Percentiles rank a stretch among this genome's conserved stretches.
Conservation (phyloP, 2,113 vertebrate species). For the Silurus asotus region DNA sequence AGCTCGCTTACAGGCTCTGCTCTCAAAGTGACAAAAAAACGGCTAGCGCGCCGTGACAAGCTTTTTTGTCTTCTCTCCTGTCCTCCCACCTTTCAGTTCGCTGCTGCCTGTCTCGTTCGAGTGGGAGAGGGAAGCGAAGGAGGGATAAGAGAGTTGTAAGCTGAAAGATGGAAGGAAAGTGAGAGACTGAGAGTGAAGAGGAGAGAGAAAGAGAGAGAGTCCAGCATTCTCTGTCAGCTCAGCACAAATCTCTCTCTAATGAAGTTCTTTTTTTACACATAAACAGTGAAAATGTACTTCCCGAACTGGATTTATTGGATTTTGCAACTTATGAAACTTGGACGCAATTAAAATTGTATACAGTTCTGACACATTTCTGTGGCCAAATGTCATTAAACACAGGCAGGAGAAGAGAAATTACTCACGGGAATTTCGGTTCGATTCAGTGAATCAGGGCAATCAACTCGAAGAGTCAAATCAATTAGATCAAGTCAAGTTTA, state of each 20-base stretch:
- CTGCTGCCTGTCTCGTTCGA: conserved; percentile 36
- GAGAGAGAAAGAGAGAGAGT: conserved; percentile 29
- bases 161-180: conserved; percentile 11
- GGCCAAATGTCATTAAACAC: not conserved
- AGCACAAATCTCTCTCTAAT: conserved; percentile 54
- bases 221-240: conserved; percentile 59
- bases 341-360: not conserved
- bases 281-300: not conserved
- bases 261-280: conserved; percentile 51
- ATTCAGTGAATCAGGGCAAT: not conserved
- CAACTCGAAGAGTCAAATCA: not conserved
- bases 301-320: not conserved
- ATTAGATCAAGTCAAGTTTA: not conserved
- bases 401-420: not conserved
- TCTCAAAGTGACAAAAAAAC: conserved; percentile 68
- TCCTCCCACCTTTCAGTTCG: conserved; percentile 46
- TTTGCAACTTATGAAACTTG: not conserved
- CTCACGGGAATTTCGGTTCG: not conserved
- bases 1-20: conserved; percentile 51
- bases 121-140: conserved; percentile 35
- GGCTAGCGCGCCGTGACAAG: conserved; percentile 61
- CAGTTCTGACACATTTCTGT: not conserved
- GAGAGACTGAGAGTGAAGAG: not conserved
- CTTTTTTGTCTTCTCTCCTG: conserved; percentile 47
- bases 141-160: conserved; percentile 28